These are phyloP conservation scores for Vombatus ursinus DNA, from an alignment of 2,113 vertebrate species.

Conservation along the genomic window DNA sequence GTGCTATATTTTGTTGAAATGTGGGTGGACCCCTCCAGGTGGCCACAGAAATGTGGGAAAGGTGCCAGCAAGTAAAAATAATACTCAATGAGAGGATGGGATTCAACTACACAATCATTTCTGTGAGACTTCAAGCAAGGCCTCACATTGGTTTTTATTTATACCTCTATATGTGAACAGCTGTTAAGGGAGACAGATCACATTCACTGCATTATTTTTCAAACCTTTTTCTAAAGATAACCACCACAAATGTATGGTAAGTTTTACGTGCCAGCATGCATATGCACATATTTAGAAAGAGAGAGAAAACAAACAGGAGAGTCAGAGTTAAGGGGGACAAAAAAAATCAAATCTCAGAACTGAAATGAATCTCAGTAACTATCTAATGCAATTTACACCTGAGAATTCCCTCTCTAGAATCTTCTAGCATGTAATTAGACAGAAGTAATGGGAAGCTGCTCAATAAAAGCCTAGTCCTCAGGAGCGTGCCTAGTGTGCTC, in stretches of 20 bases:
- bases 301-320: background rate
- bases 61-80: constrained; percentile 14
- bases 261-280: background rate
- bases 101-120: background rate
- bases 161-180: background rate
- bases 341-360: background rate
- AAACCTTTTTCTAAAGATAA: constrained; percentile 53
- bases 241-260: constrained; percentile 10
- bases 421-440: background rate
- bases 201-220: background rate
- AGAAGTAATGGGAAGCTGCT: background rate
- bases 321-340: background rate
- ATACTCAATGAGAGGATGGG: background rate
- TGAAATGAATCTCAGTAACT: background rate
- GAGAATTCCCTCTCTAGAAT: background rate
- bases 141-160: background rate
- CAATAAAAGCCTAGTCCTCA: background rate
- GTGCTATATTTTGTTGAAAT: background rate
- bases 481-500: background rate
- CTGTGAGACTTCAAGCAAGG: background rate
- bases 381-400: background rate
- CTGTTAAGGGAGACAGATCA: background rate
- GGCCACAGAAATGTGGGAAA: background rate
- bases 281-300: constrained; percentile 27
- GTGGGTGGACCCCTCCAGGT: constrained; percentile 14